These are phyloP conservation scores for Rhagium mordax DNA, from an alignment of 2,888 invertebrate genomes.

Conservation along the genomic window DNA sequence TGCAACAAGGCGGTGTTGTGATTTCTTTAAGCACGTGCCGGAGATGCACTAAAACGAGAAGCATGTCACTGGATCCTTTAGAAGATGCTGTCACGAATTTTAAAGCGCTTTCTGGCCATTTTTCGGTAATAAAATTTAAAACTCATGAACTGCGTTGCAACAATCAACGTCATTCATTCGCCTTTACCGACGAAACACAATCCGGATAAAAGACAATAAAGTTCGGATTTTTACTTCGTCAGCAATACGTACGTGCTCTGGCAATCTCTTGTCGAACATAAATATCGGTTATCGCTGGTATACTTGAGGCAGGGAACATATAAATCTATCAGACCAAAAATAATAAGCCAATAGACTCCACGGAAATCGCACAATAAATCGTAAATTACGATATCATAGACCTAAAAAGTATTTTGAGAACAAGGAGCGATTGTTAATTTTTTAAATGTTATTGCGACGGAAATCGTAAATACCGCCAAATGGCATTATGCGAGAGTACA, in stretches of 20 bases:
- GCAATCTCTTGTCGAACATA: conserved; percentile 50
- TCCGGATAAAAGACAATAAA: conserved; percentile 51
- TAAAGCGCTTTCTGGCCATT: background rate
- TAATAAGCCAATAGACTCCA: conserved; percentile 45
- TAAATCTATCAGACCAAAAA: conserved; percentile 52
- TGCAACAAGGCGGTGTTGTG: no score
- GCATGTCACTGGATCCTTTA: no score
- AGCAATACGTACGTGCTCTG: conserved; percentile 54
- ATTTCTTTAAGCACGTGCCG: no score
- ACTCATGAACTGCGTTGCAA: background rate
- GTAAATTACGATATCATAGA: conserved; percentile 33
- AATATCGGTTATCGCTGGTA: conserved; percentile 50
- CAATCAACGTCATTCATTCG: conserved; percentile 20
- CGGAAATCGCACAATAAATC: conserved; percentile 44
- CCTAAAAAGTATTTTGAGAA: conserved; percentile 31
- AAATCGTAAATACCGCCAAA: conserved; percentile 21
- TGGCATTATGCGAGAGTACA: background rate
- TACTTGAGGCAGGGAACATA: conserved; percentile 36
- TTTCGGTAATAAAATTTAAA: background rate
- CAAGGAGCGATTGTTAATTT: conserved; percentile 28
- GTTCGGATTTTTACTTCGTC: conserved; percentile 48
- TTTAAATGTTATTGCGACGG: conserved; percentile 13
- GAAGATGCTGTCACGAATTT: background rate
- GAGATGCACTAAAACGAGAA: no score
- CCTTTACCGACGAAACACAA: conserved; percentile 35